phyloP scores from a whole-genome alignment of 2,797 vertebrate species.

The Smutsia temminckii region DNA sequence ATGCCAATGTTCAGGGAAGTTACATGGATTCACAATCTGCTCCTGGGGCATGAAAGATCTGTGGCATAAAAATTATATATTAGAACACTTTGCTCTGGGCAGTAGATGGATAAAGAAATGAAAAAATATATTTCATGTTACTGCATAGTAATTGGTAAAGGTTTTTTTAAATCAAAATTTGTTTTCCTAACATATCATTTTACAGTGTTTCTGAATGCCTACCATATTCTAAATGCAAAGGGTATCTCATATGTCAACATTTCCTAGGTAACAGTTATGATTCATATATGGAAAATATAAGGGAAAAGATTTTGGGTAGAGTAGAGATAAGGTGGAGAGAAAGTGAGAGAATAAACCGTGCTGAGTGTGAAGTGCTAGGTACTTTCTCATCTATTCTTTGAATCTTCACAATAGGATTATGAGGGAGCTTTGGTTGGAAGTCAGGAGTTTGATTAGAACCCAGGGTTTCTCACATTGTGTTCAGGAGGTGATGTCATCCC shows the following conservation, averaged over 20 bases:
- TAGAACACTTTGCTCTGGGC: neutral
- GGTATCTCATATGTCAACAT: neutral
- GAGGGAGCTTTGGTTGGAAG: neutral
- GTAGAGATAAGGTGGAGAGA: neutral
- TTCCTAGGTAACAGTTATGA: neutral
- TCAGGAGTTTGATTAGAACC: neutral
- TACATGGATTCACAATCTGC: neutral
- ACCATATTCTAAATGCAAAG: conserved; percentile 11
- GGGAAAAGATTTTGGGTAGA: neutral
- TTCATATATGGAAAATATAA: neutral
- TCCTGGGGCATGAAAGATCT: neutral
- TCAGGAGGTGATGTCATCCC: neutral
- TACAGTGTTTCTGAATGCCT: neutral
- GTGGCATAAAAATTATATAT: neutral
- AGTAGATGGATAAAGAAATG: neutral
- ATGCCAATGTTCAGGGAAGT: neutral
- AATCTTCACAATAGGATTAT: neutral
- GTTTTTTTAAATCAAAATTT: neutral
- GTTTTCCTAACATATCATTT: neutral
- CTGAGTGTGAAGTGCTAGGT: neutral
- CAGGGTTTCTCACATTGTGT: neutral
- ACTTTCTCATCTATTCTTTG: neutral
- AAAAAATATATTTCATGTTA: neutral
- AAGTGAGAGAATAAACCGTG: neutral
- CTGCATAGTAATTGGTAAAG: neutral